Base-by-base conservation (phyloP, 2,888 invertebrate species). In the Anthrax anthrax region DNA sequence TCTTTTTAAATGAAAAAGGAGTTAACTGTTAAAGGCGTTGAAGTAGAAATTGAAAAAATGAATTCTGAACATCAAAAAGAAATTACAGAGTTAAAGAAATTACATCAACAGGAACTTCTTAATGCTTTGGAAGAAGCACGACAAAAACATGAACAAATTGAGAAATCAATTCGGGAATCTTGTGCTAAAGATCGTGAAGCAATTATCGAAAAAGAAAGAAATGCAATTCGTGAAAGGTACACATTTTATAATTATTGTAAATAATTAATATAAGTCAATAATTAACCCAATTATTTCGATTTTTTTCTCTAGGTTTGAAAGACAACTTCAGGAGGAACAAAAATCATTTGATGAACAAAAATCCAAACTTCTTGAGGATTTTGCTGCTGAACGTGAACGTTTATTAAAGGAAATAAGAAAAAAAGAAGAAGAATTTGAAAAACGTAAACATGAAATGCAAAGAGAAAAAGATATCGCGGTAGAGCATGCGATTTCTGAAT, bases 21-120 rank as follows among this genome's bases (percentile, higher is more conserved):
- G 61, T 70, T 87, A 58, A 88, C 89, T 5, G 84, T 89, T 0
- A 88, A 86, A 70, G 87, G 88, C 1, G 64, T 90, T n/a, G 88
- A 89, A 64, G 80, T 84, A 0, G 89, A 90, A 63, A 72, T 90
- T 4, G 76, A 84, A 19, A 80, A 78, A 56, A 84, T 89, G 80
- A 80, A 82, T 32, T 76, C 78, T 18, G 72, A 80, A 2, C 83
- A 84, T 59, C 76, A 80, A 58, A 75, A 76, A 46, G 78, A 80
- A 58, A 60, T 81, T 44, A 72, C 75, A 0, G 78, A 67, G 39
- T 47, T 69, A 3, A 69, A 65, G 48, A 57, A 64, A 40, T 58
- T 71, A 0, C 77, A 80, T 55, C 78, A 81, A 55, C 74, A 77
- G 57, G 78, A 81, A 57, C 64, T 87, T 47, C 69, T 78, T 0